Evolutionary conservation across 2,797 vertebrate genomes (phyloP), one percentile per base, ranked within the genome.

Genomic region (Cetoscarus ocellatus): DNA sequence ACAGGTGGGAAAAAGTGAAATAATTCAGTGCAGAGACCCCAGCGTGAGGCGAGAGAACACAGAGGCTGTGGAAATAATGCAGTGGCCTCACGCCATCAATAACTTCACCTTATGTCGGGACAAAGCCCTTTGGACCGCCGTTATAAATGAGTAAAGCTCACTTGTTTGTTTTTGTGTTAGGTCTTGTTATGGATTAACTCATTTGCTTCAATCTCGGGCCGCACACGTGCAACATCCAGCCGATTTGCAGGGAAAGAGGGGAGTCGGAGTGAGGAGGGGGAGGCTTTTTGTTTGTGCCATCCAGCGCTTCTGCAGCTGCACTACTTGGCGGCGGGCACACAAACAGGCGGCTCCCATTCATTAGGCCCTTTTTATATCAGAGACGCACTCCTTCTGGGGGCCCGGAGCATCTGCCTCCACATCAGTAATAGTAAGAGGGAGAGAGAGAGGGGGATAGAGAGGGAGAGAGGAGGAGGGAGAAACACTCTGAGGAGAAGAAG

Each of bases 341-440:
- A 92, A 92, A 93, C 91, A 93, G 92, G 91, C 89, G 72, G 83
- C 84, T 86, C 85, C 86, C 84, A 91, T 94, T 94, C 92, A 94
- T 95, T 93, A 92, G 83, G 76, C 84, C 38, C 82, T 88, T 91
- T 93, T 93, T 90, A 92, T 91, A 92, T 89, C 88, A 86, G 89
- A 89, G 87, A 90, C 84, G 73, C 86, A 79, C 88, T 84, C 85
- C 83, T 90, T 92, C 92, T 91, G 86, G 88, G 88, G 90, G 85
- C 86, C 83, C 61, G 15, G 59, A 91, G 91, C 92, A 93, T 94
- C 92, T 94, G 93, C 92, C 86, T 92, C 79, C 84, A 86, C 85
- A 90, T 90, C 91, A 82, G 85, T 63, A 50, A 62, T 75, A 77
- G 69, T 48, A 61, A 61, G 59, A 43, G 69, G 61, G 39, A 5